Conservation (phyloP, 2,888 invertebrate species). For the Zhengitettix transpicula region DNA sequence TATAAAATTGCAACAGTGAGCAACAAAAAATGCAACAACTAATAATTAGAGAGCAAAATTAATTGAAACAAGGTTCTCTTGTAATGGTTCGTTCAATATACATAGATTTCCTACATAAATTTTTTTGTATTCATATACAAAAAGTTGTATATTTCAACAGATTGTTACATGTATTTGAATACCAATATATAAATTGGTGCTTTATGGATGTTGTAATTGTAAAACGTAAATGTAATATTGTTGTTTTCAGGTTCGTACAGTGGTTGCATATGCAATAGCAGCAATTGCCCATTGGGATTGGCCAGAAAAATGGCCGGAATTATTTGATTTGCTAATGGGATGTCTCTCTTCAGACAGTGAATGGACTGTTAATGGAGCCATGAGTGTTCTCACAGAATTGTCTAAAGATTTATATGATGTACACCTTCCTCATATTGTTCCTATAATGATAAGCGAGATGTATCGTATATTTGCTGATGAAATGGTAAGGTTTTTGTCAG, state of each 20-base stretch:
- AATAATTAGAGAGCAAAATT: too few species aligned
- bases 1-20: too few species aligned
- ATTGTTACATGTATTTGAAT: not conserved
- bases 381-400: slow-evolving; percentile 52
- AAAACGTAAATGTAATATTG: too few species aligned
- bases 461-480: slow-evolving; percentile 47
- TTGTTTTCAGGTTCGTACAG: slow-evolving; percentile 32
- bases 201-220: too few species aligned
- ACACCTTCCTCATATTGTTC: slow-evolving; percentile 47
- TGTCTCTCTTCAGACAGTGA: slow-evolving; percentile 41
- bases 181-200: not conserved
- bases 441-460: slow-evolving; percentile 50
- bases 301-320: slow-evolving; percentile 52
- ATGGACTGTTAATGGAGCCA: slow-evolving; percentile 47
- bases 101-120: too few species aligned
- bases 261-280: slow-evolving; percentile 53
- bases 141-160: too few species aligned
- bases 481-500: slow-evolving; percentile 24
- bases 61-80: too few species aligned
- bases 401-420: slow-evolving; percentile 43
- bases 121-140: too few species aligned
- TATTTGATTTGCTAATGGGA: slow-evolving; percentile 47
- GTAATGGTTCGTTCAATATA: too few species aligned
- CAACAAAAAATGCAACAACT: too few species aligned
- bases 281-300: slow-evolving; percentile 56